Evolutionary conservation across 2,888 invertebrate genomes (phyloP), one percentile per base, ranked within the genome.

Genomic region (Eupithecia subfuscata): DNA sequence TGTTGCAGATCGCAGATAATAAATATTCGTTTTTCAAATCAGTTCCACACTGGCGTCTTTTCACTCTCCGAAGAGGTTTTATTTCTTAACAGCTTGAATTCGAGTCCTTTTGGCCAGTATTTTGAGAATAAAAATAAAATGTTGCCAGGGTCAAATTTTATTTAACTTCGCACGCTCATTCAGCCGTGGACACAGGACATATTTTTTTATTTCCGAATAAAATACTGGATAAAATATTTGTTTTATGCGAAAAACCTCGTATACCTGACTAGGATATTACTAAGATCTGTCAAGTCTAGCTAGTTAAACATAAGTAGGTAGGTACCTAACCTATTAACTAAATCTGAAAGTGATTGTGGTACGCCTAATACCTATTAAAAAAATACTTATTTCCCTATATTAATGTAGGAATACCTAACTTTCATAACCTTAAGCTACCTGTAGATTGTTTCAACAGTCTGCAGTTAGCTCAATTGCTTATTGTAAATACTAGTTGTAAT

Each of bases 131-230:
- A 68, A 70, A 74, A 76, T 37, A 74, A 75, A 73, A 71, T 60
- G 74, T 65, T 71, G 34, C 69, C 72, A 72, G 37, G 74, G 48
- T 72, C 71, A 72, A 67, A 65, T 71, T 56, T 67, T 76, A 73
- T 76, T 73, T 40, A 40, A 63, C 63, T 77, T 77, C 69, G 70
- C 77, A 72, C 77, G 71, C 60, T 69, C 73, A 70, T 71, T 69
- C 69, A 70, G 22, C 52, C 56, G 25, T 40, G 18, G 9, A 30
- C 25, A 34, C 25, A 63, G 34, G 69, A 18, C 60, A 56, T 43
- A 67, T 68, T 75, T 43, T 74, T 70, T 70, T 65, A 64, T 64
- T 65, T 67, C 0, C 22, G 22, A 40, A 65, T 64, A 18, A 34
- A 64, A 34, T 34, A 34, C 9, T 18, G 16, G 63, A 34, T 18